These are phyloP conservation scores for Cyphomyrmex costatus DNA, from an alignment of 1,140 invertebrate genomes.

Conservation along the genomic window DNA sequence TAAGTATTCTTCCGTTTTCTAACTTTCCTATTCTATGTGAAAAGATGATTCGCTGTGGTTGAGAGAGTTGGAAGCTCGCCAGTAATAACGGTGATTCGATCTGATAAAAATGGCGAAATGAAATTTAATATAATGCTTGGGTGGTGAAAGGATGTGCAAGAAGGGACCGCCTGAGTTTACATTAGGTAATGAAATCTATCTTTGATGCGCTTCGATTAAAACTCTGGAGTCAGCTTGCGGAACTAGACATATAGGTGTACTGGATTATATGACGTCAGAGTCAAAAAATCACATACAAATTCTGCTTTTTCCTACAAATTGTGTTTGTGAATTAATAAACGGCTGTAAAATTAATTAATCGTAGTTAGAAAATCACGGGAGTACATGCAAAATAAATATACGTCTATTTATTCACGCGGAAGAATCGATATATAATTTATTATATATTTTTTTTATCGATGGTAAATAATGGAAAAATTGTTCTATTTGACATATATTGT, in stretches of 20 bases:
- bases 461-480: neutral
- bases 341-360: constrained; percentile 38
- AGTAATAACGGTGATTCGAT: constrained; percentile 72
- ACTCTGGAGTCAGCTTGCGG: constrained; percentile 13
- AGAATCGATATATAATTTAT: constrained; percentile 16
- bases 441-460: constrained; percentile 4
- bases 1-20: constrained; percentile 15
- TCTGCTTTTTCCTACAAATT: constrained; percentile 1
- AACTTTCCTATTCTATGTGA: constrained; percentile 49
- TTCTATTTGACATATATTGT: constrained; percentile 25
- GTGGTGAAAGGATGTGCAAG: constrained; percentile 53
- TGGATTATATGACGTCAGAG: constrained; percentile 45
- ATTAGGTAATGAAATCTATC: constrained; percentile 73
- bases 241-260: constrained; percentile 30
- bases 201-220: constrained; percentile 36
- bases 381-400: neutral
- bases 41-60: constrained; percentile 49
- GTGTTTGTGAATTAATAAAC: constrained; percentile 8
- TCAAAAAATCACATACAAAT: constrained; percentile 29
- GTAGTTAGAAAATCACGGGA: neutral
- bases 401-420: neutral
- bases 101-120: constrained; percentile 67
- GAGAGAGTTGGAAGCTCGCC: constrained; percentile 69
- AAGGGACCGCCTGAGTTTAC: constrained; percentile 58
- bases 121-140: constrained; percentile 74